Percentiles rank a stretch among this genome's conserved stretches.
Evolutionary conservation across 2,113 vertebrate species (phyloP).

Genomic region (Xenopus borealis): DNA sequence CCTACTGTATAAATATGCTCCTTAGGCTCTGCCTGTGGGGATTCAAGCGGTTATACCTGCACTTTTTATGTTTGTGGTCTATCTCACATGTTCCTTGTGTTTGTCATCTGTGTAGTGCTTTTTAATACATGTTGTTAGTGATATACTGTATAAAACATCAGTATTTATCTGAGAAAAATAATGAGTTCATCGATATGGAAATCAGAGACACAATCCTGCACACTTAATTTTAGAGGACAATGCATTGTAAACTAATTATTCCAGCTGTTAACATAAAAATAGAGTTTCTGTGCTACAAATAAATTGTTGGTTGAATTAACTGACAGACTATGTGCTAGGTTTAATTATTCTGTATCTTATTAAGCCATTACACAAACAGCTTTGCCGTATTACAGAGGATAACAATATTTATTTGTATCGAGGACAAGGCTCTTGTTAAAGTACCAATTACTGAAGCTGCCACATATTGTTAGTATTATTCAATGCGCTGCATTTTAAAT

Average conservation of each 20-base stretch:
- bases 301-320: slow-evolving; percentile 37
- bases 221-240: slow-evolving; percentile 26
- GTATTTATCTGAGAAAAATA: background rate
- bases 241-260: slow-evolving; percentile 40
- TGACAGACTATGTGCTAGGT: slow-evolving; percentile 28
- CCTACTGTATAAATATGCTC: too few species aligned
- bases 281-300: slow-evolving; percentile 25
- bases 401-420: slow-evolving; percentile 40
- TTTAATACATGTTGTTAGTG: too few species aligned
- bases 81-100: too few species aligned
- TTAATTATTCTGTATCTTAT: slow-evolving; percentile 45
- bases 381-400: slow-evolving; percentile 33
- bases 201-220: slow-evolving; percentile 22
- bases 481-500: slow-evolving; percentile 35
- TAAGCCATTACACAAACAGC: slow-evolving; percentile 43
- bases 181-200: slow-evolving; percentile 38
- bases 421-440: slow-evolving; percentile 36
- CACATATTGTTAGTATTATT: slow-evolving; percentile 39
- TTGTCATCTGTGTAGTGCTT: too few species aligned
- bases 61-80: too few species aligned
- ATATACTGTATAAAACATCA: too few species aligned
- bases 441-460: slow-evolving; percentile 42
- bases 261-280: slow-evolving; percentile 38
- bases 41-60: too few species aligned
- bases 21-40: too few species aligned